A percentile compares a stretch with the other conserved stretches of the same genome.
Conservation (phyloP, 2,113 vertebrate genomes). For the Sinocyclocheilus rhinocerous region DNA sequence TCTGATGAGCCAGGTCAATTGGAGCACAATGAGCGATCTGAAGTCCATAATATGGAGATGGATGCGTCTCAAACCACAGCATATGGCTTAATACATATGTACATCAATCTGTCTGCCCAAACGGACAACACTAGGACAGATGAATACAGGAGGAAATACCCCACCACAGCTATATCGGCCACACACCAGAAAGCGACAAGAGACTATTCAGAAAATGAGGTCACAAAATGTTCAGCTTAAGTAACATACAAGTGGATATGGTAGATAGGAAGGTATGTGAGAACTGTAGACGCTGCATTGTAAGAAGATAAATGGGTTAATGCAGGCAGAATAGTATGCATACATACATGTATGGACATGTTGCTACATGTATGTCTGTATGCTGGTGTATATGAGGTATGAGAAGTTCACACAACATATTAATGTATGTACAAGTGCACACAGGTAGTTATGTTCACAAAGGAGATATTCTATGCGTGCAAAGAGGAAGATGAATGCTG, state of each 20-base stretch:
- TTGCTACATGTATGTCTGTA: constrained; percentile 23
- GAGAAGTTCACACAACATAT: constrained; percentile 30
- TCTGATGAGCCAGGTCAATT: neutral
- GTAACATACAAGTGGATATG: constrained; percentile 3
- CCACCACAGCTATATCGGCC: neutral
- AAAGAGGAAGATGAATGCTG: constrained; percentile 11
- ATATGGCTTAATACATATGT: neutral
- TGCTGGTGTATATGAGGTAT: constrained; percentile 31
- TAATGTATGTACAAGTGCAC: constrained; percentile 20
- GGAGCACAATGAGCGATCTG: neutral
- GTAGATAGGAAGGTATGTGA: neutral
- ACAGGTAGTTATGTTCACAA: constrained; percentile 21
- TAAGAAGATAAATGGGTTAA: neutral
- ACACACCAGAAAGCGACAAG: neutral
- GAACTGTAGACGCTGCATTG: neutral
- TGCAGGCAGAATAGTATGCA: neutral
- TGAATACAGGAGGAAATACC: neutral
- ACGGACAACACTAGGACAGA: neutral
- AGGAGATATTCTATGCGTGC: constrained; percentile 16
- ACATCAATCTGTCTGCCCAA: neutral
- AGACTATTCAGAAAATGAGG: constrained; percentile 10
- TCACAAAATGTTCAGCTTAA: constrained; percentile 7
- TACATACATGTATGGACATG: constrained; percentile 14
- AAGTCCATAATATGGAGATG: neutral
- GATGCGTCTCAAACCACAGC: neutral